Base-by-base conservation (phyloP, 2,888 invertebrate species). In the Netelia fuscicornis region DNA sequence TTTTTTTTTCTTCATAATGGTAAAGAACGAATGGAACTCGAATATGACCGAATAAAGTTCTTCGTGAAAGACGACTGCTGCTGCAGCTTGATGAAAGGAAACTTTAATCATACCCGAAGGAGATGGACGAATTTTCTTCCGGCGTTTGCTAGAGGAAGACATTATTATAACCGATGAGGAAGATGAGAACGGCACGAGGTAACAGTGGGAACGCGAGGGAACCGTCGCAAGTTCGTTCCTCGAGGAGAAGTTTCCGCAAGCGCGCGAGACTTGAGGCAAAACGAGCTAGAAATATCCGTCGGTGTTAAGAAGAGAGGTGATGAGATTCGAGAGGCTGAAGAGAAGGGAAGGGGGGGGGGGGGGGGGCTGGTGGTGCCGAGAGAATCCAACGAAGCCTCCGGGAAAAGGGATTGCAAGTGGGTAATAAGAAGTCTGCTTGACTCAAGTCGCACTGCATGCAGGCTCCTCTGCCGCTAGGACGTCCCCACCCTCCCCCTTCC, bases 391-490 rank as follows among this genome's bases (percentile, higher is more conserved):
- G 48, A 30, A 68, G 56, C 10, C 77, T 68, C 58, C 13, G 76
- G 68, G 70, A 81, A 81, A 71, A 75, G 72, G 64, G 81, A 82
- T 85, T 83, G 76, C 80, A 77, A 86, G 83, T 87, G 77, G 82
- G 85, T 87, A 86, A 86, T 87, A 86, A 86, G 83, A 84, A 85
- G 79, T 70, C 75, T 78, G 74, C 56, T 65, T 60, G 44, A 44
- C 48, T 83, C 68, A 65, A 71, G 78, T 84, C 71, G 17, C 20
- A 65, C 30, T 25, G 11, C 54, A 42, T 52, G 58, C 25, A n/a
- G 58, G 48, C 13, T 80, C 54, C 20, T 54, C 23, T 54, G 42
- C 56, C 48, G 70, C 20, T 44, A 30, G 17, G 62, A 71, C 68
- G 72, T 56, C 70, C 54, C 75, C 54, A 76, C 78, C 37, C 37